Conservation (phyloP, 2,797 vertebrate species). For the Craterocephalus amniculus region DNA sequence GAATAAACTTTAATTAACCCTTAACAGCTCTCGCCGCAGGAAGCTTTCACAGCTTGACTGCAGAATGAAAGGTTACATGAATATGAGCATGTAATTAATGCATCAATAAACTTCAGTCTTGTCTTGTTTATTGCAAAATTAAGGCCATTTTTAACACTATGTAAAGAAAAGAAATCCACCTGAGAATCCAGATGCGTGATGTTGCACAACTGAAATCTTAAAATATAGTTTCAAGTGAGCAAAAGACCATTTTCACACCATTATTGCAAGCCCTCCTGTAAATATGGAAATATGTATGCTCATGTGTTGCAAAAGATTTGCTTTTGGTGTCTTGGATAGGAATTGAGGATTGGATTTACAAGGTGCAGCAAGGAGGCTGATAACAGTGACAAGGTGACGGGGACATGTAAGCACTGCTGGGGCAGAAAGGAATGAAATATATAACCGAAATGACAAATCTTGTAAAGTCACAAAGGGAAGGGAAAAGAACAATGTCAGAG, state of each 20-base stretch:
- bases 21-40: conserved; percentile 36
- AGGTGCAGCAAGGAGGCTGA: no score
- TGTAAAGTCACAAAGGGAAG: not conserved
- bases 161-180: not conserved
- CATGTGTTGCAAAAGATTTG: not conserved
- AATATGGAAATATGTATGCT: not conserved
- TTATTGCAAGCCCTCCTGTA: not conserved
- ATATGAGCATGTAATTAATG: conserved; percentile 1
- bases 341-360: not conserved
- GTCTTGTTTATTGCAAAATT: conserved; percentile 7
- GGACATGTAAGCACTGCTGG: no score
- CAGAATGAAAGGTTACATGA: not conserved
- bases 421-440: not conserved
- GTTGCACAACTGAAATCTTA: not conserved
- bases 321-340: not conserved
- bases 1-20: conserved; percentile 56
- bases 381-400: no score
- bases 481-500: not conserved
- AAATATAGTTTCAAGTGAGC: not conserved
- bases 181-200: not conserved
- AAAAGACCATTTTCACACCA: not conserved
- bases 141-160: not conserved
- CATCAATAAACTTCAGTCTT: not conserved
- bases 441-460: not conserved
- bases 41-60: conserved; percentile 20